Evolutionary conservation across 2,888 invertebrate genomes (phyloP), one percentile per base, ranked within the genome.

Genomic region (Idaea aversata): DNA sequence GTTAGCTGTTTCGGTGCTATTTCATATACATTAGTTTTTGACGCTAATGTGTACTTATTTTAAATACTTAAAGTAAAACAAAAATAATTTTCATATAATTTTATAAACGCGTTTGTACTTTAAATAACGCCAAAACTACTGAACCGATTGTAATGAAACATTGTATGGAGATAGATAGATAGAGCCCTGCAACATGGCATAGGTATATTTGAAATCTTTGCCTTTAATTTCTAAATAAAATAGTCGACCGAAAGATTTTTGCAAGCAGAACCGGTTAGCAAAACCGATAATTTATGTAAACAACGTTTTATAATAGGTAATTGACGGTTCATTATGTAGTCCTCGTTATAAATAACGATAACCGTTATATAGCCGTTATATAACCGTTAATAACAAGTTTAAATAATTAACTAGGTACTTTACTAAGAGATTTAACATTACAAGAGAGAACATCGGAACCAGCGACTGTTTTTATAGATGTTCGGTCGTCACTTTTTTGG

Each of bases 1-100:
- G 79, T 77, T 75, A 78, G 78, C 77, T 80, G 80, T 82, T 82
- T 81, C 75, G 79, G 77, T 73, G 70, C 75, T 72, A 77, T 85
- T 85, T 83, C 84, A 85, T 82, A 80, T 80, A 76, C 76, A 73
- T 71, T 65, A 77, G 70, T 65, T 70, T 68, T 67, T 72, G 67
- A 70, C 69, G 70, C 67, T 71, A 74, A 72, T 67, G 15, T 70
- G 65, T 69, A 74, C 72, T 76, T 77, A 75, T 75, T 76, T 25
- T 25, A 3, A 25, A 25, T 25, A 2, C 3, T 25, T 25, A 25
- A 25, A 25, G 25, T 25, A 25, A 25, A n/a, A n/a, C n/a, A n/a
- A n/a, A 25, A 25, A 25, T 1, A 25, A 25, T 25, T 25, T 3
- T 25, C 25, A 25, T 25, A 25, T 25, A 25, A 25, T 25, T 2